Percentiles rank a stretch among this genome's conserved stretches.
These are phyloP conservation scores for Recurvirostra avosetta DNA, from an alignment of 2,113 vertebrate species.

Conservation along the genomic window DNA sequence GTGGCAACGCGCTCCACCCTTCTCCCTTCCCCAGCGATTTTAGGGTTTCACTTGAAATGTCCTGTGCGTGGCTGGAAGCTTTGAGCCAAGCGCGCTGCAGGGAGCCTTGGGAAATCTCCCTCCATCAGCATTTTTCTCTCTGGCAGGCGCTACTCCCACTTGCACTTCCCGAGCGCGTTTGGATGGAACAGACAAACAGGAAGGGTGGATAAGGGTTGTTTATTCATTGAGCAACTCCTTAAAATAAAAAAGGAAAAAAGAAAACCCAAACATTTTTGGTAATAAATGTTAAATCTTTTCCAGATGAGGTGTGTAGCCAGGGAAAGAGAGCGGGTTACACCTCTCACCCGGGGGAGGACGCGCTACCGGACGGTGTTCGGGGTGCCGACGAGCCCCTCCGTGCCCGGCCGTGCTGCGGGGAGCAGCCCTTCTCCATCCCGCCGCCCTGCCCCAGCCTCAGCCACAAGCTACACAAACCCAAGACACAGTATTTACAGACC, in stretches of 20 bases:
- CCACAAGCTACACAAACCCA: slow-evolving; percentile 44
- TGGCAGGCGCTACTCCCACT: neutral
- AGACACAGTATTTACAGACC: slow-evolving; percentile 71
- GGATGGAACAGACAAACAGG: slow-evolving; percentile 28
- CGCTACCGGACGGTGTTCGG: neutral
- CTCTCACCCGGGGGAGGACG: neutral
- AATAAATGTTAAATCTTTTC: slow-evolving; percentile 67
- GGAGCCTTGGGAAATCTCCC: neutral
- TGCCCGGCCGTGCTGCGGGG: neutral
- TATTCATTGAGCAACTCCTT: slow-evolving; percentile 70
- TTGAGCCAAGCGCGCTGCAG: neutral
- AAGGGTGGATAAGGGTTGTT: slow-evolving; percentile 66
- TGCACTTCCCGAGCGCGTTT: neutral
- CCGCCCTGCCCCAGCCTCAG: neutral
- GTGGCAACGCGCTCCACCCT: neutral
- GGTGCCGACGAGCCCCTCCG: neutral
- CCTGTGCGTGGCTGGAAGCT: neutral
- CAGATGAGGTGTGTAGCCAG: neutral
- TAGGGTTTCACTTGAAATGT: neutral
- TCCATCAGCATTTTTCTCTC: slow-evolving; percentile 27
- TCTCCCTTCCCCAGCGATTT: neutral
- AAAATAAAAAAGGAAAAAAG: neutral
- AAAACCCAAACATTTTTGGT: slow-evolving; percentile 69
- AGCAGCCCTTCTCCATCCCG: neutral
- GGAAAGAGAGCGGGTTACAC: neutral